Conservation (phyloP, 2,888 invertebrate genomes). For the Ganaspis brasiliensis region DNA sequence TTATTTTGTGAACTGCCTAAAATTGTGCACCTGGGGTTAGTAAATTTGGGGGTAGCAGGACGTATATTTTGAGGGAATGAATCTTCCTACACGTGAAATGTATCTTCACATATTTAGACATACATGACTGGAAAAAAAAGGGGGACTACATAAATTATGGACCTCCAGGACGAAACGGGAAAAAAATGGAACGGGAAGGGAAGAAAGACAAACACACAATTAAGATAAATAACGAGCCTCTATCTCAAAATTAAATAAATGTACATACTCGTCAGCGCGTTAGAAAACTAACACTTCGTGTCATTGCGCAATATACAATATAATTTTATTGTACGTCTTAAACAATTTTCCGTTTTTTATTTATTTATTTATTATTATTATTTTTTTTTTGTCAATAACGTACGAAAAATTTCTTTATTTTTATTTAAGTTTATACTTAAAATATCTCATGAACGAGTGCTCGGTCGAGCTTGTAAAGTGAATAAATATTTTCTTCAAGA, state of each 20-base stretch:
- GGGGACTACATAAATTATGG: constrained; percentile 10
- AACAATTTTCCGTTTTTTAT: constrained; percentile 66
- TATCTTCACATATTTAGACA: neutral
- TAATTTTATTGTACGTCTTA: constrained; percentile 74
- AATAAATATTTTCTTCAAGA: constrained; percentile 53
- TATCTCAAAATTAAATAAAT: constrained; percentile 38
- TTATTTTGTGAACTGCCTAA: constrained; percentile 26
- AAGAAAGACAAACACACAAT: constrained; percentile 34
- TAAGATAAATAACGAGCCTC: constrained; percentile 37
- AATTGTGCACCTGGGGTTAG: constrained; percentile 26
- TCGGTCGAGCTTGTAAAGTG: constrained; percentile 61
- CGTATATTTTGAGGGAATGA: constrained; percentile 18
- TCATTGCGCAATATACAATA: constrained; percentile 75
- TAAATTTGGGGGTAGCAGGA: constrained; percentile 12
- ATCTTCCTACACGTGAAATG: constrained; percentile 27
- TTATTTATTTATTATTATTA: constrained; percentile 54
- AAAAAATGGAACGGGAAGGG: neutral
- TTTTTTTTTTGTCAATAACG: constrained; percentile 72
- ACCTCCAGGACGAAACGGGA: neutral
- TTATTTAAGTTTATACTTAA: constrained; percentile 68
- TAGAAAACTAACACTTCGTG: constrained; percentile 44
- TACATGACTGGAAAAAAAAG: neutral
- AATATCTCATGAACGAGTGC: constrained; percentile 68
- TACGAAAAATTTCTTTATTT: constrained; percentile 72
- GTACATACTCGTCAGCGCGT: constrained; percentile 22